Base-by-base conservation (phyloP, 1,140 invertebrate species). In the Colletes gigas region DNA sequence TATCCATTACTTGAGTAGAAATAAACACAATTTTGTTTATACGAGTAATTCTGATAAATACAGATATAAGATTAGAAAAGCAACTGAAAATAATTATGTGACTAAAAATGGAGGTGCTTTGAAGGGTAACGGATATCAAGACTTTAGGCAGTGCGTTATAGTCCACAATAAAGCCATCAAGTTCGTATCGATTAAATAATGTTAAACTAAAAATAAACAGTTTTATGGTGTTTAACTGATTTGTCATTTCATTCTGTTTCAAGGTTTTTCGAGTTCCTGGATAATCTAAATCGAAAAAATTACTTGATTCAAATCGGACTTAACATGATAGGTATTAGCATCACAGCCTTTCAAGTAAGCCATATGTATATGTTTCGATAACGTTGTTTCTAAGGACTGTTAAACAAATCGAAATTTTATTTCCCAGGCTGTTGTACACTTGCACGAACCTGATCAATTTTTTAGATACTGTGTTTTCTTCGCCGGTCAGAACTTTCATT, bases 161-260 rank as follows among this genome's bases (percentile, higher is more conserved):
- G 60, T 6, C 3, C 71, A 73, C 47, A 39, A 39, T 5, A 50
- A 39, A 14, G 59, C 71, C 19, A 14, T 63, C 9, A 15, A 39
- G 71, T 73, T 73, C n/a, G 71, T 73, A 63, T 14, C 0, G 14
- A 39, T n/a, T n/a, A 21, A 62, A 0, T 72, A 15, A 17, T 17
- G 30, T 17, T 30, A n/a, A 57, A 57, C 9, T 57, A 57, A 17
- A 57, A 57, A 10, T 4, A 17, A 57, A 57, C 0, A n/a, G 3
- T 30, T 57, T 57, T 57, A 57, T 9, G 4, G 3, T 12, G 17
- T 21, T 5, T 8, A 3, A 55, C 21, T 30, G 44, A 21, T 44
- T 57, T 7, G 14, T 57, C 7, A 3, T n/a, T 57, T n/a, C n/a
- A 57, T 17, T 57, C 4, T n/a, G 54, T 44, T 59, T 12, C 14